These are phyloP conservation scores for Macrochelys suwanniensis DNA, from an alignment of 2,797 vertebrate genomes.

Conservation along the genomic window DNA sequence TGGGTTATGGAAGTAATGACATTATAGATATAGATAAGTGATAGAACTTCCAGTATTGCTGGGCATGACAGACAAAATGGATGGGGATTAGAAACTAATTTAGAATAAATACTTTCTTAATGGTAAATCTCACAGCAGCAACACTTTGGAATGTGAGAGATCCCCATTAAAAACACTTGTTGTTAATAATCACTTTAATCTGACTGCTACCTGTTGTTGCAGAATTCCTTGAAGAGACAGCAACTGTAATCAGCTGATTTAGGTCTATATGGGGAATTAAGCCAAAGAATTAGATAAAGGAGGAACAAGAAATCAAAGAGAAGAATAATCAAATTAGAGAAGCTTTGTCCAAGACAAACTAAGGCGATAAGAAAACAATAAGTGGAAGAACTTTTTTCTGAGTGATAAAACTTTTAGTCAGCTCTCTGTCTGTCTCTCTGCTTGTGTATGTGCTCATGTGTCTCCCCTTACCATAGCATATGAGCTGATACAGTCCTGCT, in stretches of 20 bases:
- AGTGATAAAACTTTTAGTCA: accelerated
- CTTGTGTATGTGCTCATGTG: not conserved
- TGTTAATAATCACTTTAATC: not conserved
- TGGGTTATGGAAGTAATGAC: not conserved
- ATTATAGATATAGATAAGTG: not conserved
- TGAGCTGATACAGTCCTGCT: not conserved
- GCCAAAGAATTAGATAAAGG: not conserved
- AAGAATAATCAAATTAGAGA: not conserved
- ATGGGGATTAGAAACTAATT: conserved; percentile 42
- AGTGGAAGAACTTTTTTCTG: not conserved
- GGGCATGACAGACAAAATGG: conserved; percentile 27
- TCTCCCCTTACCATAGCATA: not conserved
- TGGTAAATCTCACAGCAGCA: not conserved
- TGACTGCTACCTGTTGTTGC: not conserved
- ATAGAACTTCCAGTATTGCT: not conserved
- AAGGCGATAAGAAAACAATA: not conserved
- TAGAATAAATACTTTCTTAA: conserved; percentile 37
- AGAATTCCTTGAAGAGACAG: not conserved
- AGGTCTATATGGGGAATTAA: not conserved
- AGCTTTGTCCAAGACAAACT: not conserved
- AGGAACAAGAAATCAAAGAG: not conserved
- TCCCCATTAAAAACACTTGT: not conserved
- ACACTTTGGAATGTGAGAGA: conserved; percentile 26
- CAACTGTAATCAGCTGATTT: not conserved
- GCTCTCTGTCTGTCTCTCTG: not conserved